Conservation (phyloP, 2,888 invertebrate genomes). For the Tetrapedia diversipes region DNA sequence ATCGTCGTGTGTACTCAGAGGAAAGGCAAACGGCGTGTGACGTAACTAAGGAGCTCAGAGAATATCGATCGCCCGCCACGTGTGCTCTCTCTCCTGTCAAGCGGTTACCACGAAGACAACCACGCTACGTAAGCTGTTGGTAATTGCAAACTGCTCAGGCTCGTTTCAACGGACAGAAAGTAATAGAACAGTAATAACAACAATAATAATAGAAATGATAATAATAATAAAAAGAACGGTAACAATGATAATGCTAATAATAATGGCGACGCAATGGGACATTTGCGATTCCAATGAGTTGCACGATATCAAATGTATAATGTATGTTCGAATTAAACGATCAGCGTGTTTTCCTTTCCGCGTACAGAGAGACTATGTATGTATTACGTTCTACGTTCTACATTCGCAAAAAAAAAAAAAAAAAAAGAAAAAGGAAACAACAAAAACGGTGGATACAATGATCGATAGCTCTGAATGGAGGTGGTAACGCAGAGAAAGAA, state of each 20-base stretch:
- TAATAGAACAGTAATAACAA: neutral
- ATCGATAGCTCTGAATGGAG: slow-evolving; percentile 46
- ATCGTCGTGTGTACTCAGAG: slow-evolving; percentile 67
- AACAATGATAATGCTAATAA: too few relatives aligned
- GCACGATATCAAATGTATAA: slow-evolving; percentile 48
- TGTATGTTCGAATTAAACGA: slow-evolving; percentile 7
- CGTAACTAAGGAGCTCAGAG: slow-evolving; percentile 37
- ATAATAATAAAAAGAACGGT: too few relatives aligned
- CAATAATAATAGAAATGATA: too few relatives aligned
- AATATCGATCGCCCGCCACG: slow-evolving; percentile 40
- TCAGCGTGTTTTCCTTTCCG: slow-evolving; percentile 16
- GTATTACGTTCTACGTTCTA: slow-evolving; percentile 54
- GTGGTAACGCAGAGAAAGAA: slow-evolving; percentile 29
- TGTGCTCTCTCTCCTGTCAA: slow-evolving; percentile 41
- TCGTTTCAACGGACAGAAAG: slow-evolving; percentile 3
- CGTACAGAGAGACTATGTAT: slow-evolving; percentile 15
- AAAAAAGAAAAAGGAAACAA: neutral
- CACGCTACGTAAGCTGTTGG: slow-evolving; percentile 35
- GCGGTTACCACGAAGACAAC: slow-evolving; percentile 33
- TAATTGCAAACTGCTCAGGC: slow-evolving; percentile 47
- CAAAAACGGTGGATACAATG: slow-evolving; percentile 28
- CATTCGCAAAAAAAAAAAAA: slow-evolving; percentile 50
- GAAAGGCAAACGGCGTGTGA: slow-evolving; percentile 59
- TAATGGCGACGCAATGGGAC: slow-evolving; percentile 12
- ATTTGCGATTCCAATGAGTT: slow-evolving; percentile 52